Evolutionary conservation across 2,797 vertebrate species (phyloP).

Genomic region (Galaxias olidus): DNA sequence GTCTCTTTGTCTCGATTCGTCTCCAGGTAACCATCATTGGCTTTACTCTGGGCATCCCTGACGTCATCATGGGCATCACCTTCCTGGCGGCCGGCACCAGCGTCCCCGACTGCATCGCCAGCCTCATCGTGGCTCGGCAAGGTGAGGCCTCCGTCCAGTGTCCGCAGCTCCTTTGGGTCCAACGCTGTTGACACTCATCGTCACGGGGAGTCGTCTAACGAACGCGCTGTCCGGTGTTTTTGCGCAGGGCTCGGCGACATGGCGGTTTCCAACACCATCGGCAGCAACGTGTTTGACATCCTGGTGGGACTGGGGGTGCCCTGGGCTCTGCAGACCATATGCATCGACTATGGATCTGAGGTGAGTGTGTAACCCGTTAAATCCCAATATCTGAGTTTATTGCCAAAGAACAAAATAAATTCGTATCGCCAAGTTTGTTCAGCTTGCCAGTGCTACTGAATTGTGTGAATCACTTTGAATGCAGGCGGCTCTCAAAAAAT

Average conservation of each 20-base stretch:
- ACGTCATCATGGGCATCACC: constrained; percentile 99
- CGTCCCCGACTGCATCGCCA: constrained; percentile 97
- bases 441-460: too few relatives aligned
- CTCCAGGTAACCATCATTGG: constrained; percentile 93
- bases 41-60: constrained; percentile 95
- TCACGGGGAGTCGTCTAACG: too few relatives aligned
- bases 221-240: constrained; percentile 9
- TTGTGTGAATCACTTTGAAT: too few relatives aligned
- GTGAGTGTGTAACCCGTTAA: constrained; percentile 70
- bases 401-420: too few relatives aligned
- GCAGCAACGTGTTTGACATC: constrained; percentile 98
- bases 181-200: too few relatives aligned
- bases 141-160: constrained; percentile 69
- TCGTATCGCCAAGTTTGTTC: too few relatives aligned
- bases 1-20: neutral
- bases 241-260: constrained; percentile 91
- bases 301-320: constrained; percentile 93
- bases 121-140: constrained; percentile 96
- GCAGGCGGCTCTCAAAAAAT: too few relatives aligned
- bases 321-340: constrained; percentile 95
- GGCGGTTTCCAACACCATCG: constrained; percentile 96
- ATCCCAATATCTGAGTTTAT: too few relatives aligned
- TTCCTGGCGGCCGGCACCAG: constrained; percentile 98
- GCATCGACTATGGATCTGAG: constrained; percentile 84
- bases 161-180: too few relatives aligned